These are phyloP conservation scores for Diprion similis DNA, from an alignment of 1,140 invertebrate genomes.

Conservation along the genomic window DNA sequence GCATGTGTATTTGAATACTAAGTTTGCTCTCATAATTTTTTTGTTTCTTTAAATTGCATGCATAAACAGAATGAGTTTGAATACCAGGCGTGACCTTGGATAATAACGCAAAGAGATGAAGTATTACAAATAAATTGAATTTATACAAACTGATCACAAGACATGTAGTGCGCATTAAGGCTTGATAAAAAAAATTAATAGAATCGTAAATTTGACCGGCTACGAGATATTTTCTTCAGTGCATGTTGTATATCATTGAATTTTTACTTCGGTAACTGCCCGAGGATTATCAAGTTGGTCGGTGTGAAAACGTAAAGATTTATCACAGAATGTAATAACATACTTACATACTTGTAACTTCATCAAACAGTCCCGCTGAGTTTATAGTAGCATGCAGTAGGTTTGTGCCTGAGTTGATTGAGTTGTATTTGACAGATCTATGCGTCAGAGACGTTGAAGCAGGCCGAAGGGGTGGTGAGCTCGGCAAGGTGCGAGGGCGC, in stretches of 20 bases:
- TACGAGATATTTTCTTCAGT: no score
- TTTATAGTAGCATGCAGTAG: conserved; percentile 51
- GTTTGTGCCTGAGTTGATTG: conserved; percentile 59
- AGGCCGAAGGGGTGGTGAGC: conserved; percentile 61
- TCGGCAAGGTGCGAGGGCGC: conserved; percentile 60
- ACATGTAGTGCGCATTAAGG: conserved; percentile 27
- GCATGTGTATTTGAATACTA: conserved; percentile 49
- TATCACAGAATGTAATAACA: no score
- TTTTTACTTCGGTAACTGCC: no score
- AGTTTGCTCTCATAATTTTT: conserved; percentile 35
- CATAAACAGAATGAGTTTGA: conserved; percentile 23
- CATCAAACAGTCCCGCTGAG: not conserved
- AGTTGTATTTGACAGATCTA: conserved; percentile 64
- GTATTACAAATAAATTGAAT: not conserved
- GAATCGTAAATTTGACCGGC: no score
- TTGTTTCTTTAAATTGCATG: conserved; percentile 35
- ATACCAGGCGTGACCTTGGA: no score
- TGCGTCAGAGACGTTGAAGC: conserved; percentile 58
- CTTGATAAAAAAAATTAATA: conserved; percentile 5
- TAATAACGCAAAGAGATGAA: no score
- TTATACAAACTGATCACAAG: conserved; percentile 20
- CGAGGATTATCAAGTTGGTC: no score
- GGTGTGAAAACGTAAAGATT: no score
- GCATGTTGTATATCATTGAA: no score
- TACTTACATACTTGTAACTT: no score